Base-by-base conservation (phyloP, 2,113 vertebrate species). In the Mustela nigripes region DNA sequence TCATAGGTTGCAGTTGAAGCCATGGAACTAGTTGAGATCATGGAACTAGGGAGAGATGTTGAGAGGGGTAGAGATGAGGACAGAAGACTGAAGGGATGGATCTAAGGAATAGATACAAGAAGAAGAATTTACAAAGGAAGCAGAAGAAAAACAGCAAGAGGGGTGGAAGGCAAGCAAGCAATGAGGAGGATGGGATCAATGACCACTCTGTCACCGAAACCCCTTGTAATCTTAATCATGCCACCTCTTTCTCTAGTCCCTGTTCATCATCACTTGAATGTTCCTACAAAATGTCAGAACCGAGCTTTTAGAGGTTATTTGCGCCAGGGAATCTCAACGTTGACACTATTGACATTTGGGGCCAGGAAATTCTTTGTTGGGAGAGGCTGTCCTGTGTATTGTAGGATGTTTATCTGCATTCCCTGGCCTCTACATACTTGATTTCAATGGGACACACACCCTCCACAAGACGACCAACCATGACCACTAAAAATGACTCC, bases 181-280 rank as follows among this genome's bases (percentile, higher is more conserved):
- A 42, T 4, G 33, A 86, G 39, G 56, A 26, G 71, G 14, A 63
- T 16, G 19, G 21, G 19, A n/a, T 28, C 56, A 85, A 24, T 1
- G 11, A 45, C 73, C 11, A 16, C 33, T 73, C 53, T 42, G 63
- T 58, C 56, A 45, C 31, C 53, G 56, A 63, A 60, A 84, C 9
- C n/a, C 58, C 92, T 28, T 95, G 36, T 82, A 65, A 87, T 65
- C 36, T 74, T 92, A 67, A 78, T 89, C 81, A 76, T 45, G n/a
- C n/a, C 53, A 78, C 67, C n/a, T 76, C 22, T 39, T 82, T 87
- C 42, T 89, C 60, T 78, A 82, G 65, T 53, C 74, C 42, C 50
- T 42, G 42, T 60, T 60, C 4, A 82, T 76, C 36, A 82, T 42
- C 53, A 76, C 39, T 78, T 76, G 50, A 53, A 69, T 67, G 58